phyloP scores from a whole-genome alignment of 92 coral and sea anemone species.

The Epizoanthus illoricatus region DNA sequence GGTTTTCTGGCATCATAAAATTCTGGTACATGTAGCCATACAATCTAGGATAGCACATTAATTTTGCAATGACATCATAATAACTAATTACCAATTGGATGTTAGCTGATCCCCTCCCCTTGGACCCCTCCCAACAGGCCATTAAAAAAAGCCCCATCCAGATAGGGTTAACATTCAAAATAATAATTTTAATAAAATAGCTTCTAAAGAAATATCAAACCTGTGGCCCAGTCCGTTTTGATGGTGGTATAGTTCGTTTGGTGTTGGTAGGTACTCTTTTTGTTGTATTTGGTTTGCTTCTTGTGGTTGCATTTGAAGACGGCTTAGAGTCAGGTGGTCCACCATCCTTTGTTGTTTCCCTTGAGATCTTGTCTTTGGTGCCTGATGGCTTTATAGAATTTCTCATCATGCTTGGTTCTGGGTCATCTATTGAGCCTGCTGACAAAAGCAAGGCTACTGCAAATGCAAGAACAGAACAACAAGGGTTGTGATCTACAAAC shows the following conservation, averaged over 20 bases:
- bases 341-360: slow-evolving; percentile 24
- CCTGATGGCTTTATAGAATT: slow-evolving; percentile 18
- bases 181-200: too few species aligned
- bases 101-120: too few species aligned
- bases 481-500: too few species aligned
- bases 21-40: too few species aligned
- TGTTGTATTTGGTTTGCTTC: slow-evolving; percentile 4
- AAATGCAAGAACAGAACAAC: not conserved
- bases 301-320: not conserved
- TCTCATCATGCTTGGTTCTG: slow-evolving; percentile 31
- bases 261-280: slow-evolving; percentile 1
- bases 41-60: too few species aligned
- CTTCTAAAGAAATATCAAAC: slow-evolving; percentile 4
- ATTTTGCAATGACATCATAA: too few species aligned
- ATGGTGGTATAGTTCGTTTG: slow-evolving; percentile 11
- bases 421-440: slow-evolving; percentile 47
- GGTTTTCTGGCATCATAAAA: too few species aligned
- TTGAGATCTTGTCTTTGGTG: not conserved
- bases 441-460: slow-evolving; percentile 72
- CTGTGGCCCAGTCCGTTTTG: slow-evolving; percentile 17
- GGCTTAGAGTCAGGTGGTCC: not conserved
- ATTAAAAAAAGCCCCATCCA: too few species aligned
- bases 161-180: too few species aligned
- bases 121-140: too few species aligned
- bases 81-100: too few species aligned